Base-by-base conservation (phyloP, 2,113 vertebrate genomes). In the Macquaria ambigua region DNA sequence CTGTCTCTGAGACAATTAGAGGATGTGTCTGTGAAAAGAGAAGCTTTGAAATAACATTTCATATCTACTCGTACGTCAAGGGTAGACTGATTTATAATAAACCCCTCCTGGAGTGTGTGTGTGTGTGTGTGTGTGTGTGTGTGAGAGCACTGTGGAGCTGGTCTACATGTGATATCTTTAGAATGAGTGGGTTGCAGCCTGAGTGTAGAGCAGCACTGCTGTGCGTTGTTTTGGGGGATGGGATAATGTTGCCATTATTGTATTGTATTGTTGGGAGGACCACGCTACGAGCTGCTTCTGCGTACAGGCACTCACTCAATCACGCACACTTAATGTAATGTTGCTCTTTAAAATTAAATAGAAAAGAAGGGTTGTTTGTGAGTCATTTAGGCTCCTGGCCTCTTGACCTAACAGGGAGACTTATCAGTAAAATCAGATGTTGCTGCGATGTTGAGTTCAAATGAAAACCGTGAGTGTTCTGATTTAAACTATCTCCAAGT, bases 161-260 rank as follows among this genome's bases (percentile, higher is more conserved):
- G 81, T 87, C 87, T 89, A 79, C 82, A 80, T 87, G 90, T 84
- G 94, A 94, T 95, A 96, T 96, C 94, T 95, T 95, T 95, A 95
- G 94, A 95, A 90, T 88, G 94, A 95, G 95, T 96, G 94, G 95
- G 95, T 43, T 87, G 94, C 50, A 82, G 88, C 85, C 86, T 84
- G 81, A 89, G 88, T 68, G 89, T 91, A 82, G 82, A 81, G 87
- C 82, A 84, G 90, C 88, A 55, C 72, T 88, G 87, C 78, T 76
- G 86, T 87, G 73, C 71, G 81, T 92, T 87, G 87, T 91, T 92
- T 93, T 87, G 92, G 90, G 92, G 91, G 90, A 92, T 90, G 93
- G 90, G 89, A 91, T 84, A 74, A 82, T 34, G 50, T 81, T 86
- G 67, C 64, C 85, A 76, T 90, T 82, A 90, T 93, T 93, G 50